Conservation (phyloP, 1,140 invertebrate genomes). For the Tetramorium parvispinum region DNA sequence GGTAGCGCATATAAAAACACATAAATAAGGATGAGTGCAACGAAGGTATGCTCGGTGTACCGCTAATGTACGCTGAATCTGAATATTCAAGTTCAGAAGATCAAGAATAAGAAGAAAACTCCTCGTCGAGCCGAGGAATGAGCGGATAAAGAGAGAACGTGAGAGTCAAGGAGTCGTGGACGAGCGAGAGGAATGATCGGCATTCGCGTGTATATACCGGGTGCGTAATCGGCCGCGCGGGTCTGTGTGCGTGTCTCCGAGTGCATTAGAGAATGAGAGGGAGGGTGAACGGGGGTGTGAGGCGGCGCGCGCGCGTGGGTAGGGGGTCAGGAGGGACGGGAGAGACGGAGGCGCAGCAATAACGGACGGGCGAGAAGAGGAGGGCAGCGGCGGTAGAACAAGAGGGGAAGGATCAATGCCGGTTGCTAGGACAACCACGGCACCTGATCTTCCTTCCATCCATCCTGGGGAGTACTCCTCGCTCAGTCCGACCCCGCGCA, state of each 20-base stretch:
- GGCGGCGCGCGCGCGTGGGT: neutral
- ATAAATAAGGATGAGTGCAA: conserved; percentile 26
- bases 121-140: neutral
- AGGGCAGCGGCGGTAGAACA: conserved; percentile 69
- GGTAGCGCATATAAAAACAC: neutral
- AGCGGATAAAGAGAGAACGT: conserved; percentile 30
- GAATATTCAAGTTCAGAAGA: conserved; percentile 42
- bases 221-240: neutral
- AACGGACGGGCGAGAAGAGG: conserved; percentile 63
- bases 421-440: conserved; percentile 84
- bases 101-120: conserved; percentile 23
- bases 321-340: conserved; percentile 42
- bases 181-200: conserved; percentile 60
- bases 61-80: conserved; percentile 33
- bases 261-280: conserved; percentile 36
- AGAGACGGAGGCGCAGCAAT: conserved; percentile 52
- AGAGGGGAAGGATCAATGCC: conserved; percentile 84
- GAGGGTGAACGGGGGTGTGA: conserved; percentile 12
- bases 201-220: conserved; percentile 11
- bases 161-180: conserved; percentile 60
- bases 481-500: conserved; percentile 69
- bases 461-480: conserved; percentile 79
- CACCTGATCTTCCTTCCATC: conserved; percentile 83
- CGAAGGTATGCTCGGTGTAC: conserved; percentile 4
- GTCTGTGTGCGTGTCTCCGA: neutral